Percentiles rank a stretch among this genome's conserved stretches.
phyloP scores from a whole-genome alignment of 2,113 vertebrate genomes.

The Odocoileus virginianus region DNA sequence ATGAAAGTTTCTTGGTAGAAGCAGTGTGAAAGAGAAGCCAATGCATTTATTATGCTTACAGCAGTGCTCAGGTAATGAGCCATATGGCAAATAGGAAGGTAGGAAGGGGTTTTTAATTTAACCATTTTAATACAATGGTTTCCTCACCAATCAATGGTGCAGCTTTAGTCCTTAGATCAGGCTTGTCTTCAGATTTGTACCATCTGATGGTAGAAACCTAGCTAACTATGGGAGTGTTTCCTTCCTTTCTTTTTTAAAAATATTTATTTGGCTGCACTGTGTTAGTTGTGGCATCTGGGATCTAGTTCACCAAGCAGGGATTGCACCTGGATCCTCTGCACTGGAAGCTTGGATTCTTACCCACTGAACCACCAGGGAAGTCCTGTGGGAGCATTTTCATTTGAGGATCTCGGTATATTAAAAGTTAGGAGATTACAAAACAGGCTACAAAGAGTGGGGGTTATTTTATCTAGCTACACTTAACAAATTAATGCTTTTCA shows the following conservation, averaged over 20 bases:
- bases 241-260: neutral
- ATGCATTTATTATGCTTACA: neutral
- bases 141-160: neutral
- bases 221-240: neutral
- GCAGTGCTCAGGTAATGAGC: neutral
- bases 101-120: neutral
- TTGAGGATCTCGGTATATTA: neutral
- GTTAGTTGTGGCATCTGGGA: neutral
- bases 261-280: neutral
- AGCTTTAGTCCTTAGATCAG: neutral
- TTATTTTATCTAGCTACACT: neutral
- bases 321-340: neutral
- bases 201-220: neutral
- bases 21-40: neutral
- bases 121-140: neutral
- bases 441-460: neutral
- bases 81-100: neutral
- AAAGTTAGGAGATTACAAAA: neutral
- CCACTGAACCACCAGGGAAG: neutral
- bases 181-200: neutral
- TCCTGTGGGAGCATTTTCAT: neutral
- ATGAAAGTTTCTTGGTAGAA: neutral
- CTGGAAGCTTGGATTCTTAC: neutral
- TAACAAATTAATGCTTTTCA: neutral
- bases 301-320: neutral